Evolutionary conservation across 2,797 vertebrate genomes (phyloP).

Genomic region (Crenichthys baileyi): DNA sequence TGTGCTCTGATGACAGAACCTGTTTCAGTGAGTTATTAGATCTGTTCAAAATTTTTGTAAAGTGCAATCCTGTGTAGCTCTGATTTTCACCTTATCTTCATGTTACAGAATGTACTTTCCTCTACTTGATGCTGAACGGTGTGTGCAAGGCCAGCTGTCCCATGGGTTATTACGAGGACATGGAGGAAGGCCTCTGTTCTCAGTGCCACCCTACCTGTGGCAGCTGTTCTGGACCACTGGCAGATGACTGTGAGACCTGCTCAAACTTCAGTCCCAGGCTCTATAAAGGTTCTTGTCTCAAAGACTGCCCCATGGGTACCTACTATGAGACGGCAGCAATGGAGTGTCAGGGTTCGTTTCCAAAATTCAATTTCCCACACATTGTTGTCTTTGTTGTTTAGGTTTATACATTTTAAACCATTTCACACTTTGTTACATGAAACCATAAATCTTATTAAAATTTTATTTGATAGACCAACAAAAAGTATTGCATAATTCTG

Average conservation of each 20-base stretch:
- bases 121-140: slow-evolving; percentile 84
- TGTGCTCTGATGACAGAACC: slow-evolving; percentile 73
- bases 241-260: slow-evolving; percentile 84
- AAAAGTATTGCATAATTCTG: not conserved
- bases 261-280: slow-evolving; percentile 73
- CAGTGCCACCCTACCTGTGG: slow-evolving; percentile 80
- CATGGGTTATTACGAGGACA: slow-evolving; percentile 82
- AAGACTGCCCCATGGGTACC: slow-evolving; percentile 78
- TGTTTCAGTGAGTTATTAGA: slow-evolving; percentile 77
- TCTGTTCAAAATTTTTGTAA: not conserved
- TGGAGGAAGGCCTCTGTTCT: slow-evolving; percentile 82
- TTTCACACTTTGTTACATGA: not conserved
- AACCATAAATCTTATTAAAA: not conserved
- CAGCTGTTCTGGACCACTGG: slow-evolving; percentile 80
- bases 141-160: slow-evolving; percentile 84
- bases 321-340: slow-evolving; percentile 75
- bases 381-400: not conserved
- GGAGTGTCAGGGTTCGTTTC: slow-evolving; percentile 83
- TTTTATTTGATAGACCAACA: not conserved
- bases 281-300: slow-evolving; percentile 81
- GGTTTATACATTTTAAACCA: not conserved
- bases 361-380: not conserved
- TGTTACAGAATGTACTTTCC: slow-evolving; percentile 82
- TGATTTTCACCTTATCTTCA: not conserved
- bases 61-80: not conserved